Percentiles rank a stretch among this genome's conserved stretches.
Conservation (phyloP, 1,140 invertebrate species). For the Tribolium castaneum region DNA sequence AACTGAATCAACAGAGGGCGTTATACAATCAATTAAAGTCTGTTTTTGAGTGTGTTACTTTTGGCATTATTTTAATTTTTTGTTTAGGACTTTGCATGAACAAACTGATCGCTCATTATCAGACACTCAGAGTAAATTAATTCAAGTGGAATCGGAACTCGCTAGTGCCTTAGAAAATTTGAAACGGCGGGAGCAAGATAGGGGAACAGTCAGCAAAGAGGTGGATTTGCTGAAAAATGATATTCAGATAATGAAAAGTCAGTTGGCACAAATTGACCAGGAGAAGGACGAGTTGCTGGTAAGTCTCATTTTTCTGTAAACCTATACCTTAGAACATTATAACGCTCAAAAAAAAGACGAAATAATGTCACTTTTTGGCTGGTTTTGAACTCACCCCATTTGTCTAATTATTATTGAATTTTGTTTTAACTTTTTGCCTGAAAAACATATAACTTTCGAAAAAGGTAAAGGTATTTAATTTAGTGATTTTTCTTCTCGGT, state of each 20-base stretch:
- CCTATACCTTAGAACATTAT: no score
- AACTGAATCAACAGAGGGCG: conserved; percentile 57
- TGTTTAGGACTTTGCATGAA: conserved; percentile 61
- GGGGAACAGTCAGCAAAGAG: conserved; percentile 50
- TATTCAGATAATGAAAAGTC: conserved; percentile 56
- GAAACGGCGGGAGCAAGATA: conserved; percentile 49
- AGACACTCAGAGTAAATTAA: conserved; percentile 59
- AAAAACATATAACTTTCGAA: no score
- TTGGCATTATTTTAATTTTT: background rate
- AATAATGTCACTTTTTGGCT: no score
- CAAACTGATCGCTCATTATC: conserved; percentile 61
- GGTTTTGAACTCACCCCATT: no score
- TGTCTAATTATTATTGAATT: no score
- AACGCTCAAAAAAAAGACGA: no score
- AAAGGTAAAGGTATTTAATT: no score
- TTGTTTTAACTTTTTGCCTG: no score
- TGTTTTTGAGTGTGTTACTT: conserved; percentile 32
- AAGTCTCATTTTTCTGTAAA: conserved; percentile 37
- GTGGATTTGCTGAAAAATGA: conserved; percentile 55
- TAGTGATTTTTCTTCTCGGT: no score
- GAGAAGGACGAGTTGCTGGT: conserved; percentile 63
- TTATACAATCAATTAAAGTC: conserved; percentile 61
- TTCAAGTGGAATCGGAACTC: conserved; percentile 57
- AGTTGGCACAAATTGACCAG: conserved; percentile 59
- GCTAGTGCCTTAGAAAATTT: conserved; percentile 54